A percentile compares a stretch with the other conserved stretches of the same genome.
phyloP scores from a whole-genome alignment of 2,797 vertebrate genomes.

The Centropyge bicolor region DNA sequence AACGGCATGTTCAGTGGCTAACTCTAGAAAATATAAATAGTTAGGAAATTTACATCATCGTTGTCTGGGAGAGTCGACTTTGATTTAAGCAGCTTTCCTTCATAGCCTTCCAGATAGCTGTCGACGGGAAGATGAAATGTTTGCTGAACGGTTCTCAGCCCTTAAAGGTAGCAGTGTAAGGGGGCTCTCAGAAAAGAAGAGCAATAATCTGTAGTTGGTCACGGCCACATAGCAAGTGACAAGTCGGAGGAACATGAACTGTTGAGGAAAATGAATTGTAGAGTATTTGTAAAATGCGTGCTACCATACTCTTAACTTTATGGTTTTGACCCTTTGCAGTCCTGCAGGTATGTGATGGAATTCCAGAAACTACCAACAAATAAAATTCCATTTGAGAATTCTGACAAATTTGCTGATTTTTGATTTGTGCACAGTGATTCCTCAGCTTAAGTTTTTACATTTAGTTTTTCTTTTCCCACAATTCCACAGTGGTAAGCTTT shows the following conservation, averaged over 20 bases:
- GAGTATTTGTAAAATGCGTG: constrained; percentile 58
- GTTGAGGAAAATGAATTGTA: constrained; percentile 58
- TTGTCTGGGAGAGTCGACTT: constrained; percentile 48
- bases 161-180: constrained; percentile 46
- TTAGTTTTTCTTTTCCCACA: no score
- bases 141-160: constrained; percentile 45
- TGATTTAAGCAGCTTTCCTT: constrained; percentile 47
- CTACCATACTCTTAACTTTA: constrained; percentile 57
- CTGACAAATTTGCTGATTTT: no score
- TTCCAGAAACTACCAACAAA: constrained; percentile 67
- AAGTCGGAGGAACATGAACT: constrained; percentile 38
- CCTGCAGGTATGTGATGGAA: constrained; percentile 74
- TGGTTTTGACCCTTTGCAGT: constrained; percentile 72
- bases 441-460: no score
- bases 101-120: constrained; percentile 49
- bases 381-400: constrained; percentile 79
- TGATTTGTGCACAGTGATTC: no score
- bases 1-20: constrained; percentile 80
- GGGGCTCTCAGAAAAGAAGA: constrained; percentile 27
- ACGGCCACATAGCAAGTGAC: constrained; percentile 3
- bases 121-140: constrained; percentile 39
- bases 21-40: constrained; percentile 73
- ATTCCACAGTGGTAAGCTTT: no score
- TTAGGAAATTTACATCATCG: constrained; percentile 58
- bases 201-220: constrained; percentile 47